phyloP scores from a whole-genome alignment of 2,888 invertebrate species.

The Watsonalla cultraria region DNA sequence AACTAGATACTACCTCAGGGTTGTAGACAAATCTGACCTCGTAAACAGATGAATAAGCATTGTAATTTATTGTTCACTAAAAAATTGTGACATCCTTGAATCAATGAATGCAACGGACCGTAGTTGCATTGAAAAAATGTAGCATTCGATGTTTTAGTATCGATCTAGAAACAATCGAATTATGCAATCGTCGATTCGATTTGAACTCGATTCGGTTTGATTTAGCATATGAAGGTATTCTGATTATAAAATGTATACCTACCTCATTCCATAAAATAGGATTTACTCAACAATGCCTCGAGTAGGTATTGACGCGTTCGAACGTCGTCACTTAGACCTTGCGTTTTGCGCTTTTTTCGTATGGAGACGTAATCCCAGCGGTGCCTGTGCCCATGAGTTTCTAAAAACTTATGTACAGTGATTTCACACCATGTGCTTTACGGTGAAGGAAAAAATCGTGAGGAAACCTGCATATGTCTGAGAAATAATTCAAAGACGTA shows the following conservation, averaged over 20 bases:
- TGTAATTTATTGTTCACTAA: conserved; percentile 37
- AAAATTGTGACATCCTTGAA: conserved; percentile 68
- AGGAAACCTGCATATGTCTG: no score
- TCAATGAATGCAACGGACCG: conserved; percentile 32
- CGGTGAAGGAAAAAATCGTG: no score
- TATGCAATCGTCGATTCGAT: conserved; percentile 7
- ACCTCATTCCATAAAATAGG: neutral
- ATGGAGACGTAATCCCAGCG: no score
- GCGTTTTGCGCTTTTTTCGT: no score
- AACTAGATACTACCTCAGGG: conserved; percentile 18
- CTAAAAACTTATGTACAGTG: no score
- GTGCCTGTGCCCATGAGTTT: no score
- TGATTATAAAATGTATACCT: neutral
- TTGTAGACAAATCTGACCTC: conserved; percentile 40
- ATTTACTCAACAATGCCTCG: no score
- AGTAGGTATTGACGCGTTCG: no score
- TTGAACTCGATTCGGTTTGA: neutral
- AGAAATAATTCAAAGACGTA: no score
- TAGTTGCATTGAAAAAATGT: conserved; percentile 29
- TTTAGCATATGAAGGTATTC: neutral
- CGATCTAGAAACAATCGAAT: conserved; percentile 13
- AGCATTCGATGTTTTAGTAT: conserved; percentile 12
- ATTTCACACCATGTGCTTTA: no score
- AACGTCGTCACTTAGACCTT: no score
- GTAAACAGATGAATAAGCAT: conserved; percentile 33